Conservation (phyloP, 2,797 vertebrate species). For the Aldrovandia affinis region DNA sequence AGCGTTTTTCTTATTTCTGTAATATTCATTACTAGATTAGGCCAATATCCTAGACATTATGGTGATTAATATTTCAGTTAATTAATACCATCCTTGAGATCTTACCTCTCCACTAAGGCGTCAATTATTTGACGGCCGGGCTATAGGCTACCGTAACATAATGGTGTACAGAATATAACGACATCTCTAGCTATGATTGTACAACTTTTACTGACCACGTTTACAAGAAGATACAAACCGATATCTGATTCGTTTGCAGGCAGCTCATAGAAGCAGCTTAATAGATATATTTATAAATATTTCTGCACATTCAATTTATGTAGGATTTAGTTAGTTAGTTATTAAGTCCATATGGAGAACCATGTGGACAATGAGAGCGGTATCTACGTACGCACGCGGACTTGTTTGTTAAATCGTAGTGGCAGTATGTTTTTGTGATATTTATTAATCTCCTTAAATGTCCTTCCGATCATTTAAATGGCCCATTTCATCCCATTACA, state of each 20-base stretch:
- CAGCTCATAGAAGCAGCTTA: too few relatives aligned
- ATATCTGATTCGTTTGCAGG: too few relatives aligned
- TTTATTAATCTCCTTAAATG: neutral
- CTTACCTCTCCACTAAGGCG: neutral
- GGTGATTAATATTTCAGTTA: slow-evolving; percentile 2
- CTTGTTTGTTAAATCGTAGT: too few relatives aligned
- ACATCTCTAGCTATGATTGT: neutral
- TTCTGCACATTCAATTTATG: too few relatives aligned
- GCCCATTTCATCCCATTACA: neutral
- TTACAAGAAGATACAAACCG: too few relatives aligned
- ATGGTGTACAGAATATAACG: too few relatives aligned
- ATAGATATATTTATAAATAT: too few relatives aligned
- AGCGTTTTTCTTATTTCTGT: neutral
- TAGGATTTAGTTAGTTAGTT: too few relatives aligned
- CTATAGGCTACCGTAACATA: neutral
- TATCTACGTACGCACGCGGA: too few relatives aligned
- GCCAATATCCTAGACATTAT: neutral
- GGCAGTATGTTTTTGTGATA: neutral
- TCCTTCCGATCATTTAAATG: neutral
- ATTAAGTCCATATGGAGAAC: too few relatives aligned
- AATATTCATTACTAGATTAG: neutral
- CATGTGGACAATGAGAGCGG: too few relatives aligned
- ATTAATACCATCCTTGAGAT: neutral
- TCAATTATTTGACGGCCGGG: neutral
- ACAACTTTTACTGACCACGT: too few relatives aligned